Evolutionary conservation across 2,113 vertebrate genomes (phyloP), one percentile per base, ranked within the genome.

Genomic region (Orycteropus afer): DNA sequence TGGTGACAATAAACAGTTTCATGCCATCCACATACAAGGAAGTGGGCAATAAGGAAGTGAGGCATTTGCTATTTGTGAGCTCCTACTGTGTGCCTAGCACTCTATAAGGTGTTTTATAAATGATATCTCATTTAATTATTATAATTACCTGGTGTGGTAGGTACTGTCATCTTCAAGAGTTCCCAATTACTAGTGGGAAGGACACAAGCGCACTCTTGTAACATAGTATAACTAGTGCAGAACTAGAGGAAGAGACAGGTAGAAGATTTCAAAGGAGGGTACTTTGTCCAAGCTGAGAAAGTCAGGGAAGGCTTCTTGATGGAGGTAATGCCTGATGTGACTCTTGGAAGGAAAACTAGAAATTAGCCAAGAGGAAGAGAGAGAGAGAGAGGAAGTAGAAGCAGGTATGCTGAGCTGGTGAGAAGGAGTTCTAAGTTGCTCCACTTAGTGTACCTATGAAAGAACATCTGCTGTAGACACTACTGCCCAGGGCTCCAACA

Each of bases 1-100:
- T 55, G 85, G 47, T 71, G 83, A 53, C 6, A 20, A 79, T 80
- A 97, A 98, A 69, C 57, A 91, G 87, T 61, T 80, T 49, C 87
- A 94, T 49, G 18, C 4, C 69, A 80, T 55, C 10, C 32, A 86
- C n/a, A 0, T 0, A 47, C 4, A 77, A 53, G 25, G 1, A 77
- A 86, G 57, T 12, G 2, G 15, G 32, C 65, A n/a, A n/a, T 20
- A 69, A n/a, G 55, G 65, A 76, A 86, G 53, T 12, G 2, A 15
- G 32, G 20, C 32, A 14, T 86, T 51, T 47, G 37, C 18, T 73
- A 5, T 87, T 87, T 34, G 34, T 77, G 73, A 88, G 55, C 57
- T 88, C 78, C 87, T 96, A 90, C 74, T 91, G 57, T 91, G 90
- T 76, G 51, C 8, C 74, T 59, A 14, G 29, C 45, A 65, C 57